Base-by-base conservation (phyloP, 2,113 vertebrate species). In the Lepus americanus region DNA sequence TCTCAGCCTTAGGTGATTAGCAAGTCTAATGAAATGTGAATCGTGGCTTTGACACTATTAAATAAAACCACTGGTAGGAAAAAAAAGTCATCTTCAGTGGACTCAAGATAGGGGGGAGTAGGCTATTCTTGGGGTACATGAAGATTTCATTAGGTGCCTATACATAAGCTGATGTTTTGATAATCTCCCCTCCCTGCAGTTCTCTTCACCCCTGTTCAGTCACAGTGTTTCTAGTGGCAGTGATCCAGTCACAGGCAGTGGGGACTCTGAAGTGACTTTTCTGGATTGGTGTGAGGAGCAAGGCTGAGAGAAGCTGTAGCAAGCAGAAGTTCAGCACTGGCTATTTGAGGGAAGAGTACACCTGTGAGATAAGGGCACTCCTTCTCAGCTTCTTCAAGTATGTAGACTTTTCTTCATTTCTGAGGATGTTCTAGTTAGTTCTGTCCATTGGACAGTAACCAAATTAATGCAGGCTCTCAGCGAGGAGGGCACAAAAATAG, bases 11-110 rank as follows among this genome's bases (percentile, higher is more conserved):
- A 39, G 20, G 33, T 74, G 19, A 77, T 91, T 27, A 80, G 16
- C n/a, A 84, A 87, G 39, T 70, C 33, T 22, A 86, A 31, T 79
- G 44, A 85, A 55, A 80, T 77, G 39, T 61, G 44, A 25, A 61
- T 82, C 31, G 59, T 89, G 69, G 44, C 72, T 94, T 90, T 49
- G 87, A 22, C 5, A 49, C 55, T n/a, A n/a, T 91, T 80, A 82
- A 91, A 70, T n/a, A 84, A 76, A 67, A 82, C 36, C 19, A n/a
- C 17, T 85, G 67, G 7, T 74, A 76, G 31, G 61, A n/a, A n/a
- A 72, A 91, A 53, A 74, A 63, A 87, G 36, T 33, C 27, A 25
- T n/a, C 82, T 85, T 83, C 29, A 77, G 1, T 69, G 55, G 61
- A 70, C 19, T 81, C 27, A 61, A 0, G 20, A 25, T 23, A 19